These are phyloP conservation scores for Stenodema calcarata DNA, from an alignment of 2,888 invertebrate species.

Conservation along the genomic window DNA sequence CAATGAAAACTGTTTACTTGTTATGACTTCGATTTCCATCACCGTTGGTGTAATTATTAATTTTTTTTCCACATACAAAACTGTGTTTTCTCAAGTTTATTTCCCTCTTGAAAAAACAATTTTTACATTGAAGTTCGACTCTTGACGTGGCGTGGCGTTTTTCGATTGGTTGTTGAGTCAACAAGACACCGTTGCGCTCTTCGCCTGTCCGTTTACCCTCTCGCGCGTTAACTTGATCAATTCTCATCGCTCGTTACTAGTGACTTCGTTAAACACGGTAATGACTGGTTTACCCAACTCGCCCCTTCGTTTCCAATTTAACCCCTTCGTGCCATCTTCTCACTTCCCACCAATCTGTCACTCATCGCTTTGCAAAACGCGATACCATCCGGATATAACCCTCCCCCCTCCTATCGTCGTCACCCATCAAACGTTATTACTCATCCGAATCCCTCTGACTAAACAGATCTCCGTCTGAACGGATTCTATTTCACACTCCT, in stretches of 20 bases:
- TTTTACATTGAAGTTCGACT: background rate
- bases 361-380: background rate
- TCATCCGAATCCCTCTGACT: background rate
- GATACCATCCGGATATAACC: background rate
- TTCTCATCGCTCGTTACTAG: conserved; percentile 34
- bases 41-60: conserved; percentile 16
- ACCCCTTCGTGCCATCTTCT: conserved; percentile 13
- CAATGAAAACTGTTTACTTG: conserved; percentile 42
- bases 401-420: no score
- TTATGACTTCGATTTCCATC: background rate
- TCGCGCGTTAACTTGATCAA: conserved; percentile 22
- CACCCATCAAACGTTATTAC: background rate
- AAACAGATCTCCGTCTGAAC: background rate
- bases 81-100: background rate
- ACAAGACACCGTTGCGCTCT: background rate
- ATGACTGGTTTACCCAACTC: conserved; percentile 33
- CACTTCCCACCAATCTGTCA: background rate
- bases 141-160: background rate
- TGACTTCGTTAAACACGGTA: conserved; percentile 43
- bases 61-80: background rate
- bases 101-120: background rate
- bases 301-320: conserved; percentile 21
- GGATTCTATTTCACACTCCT: background rate
- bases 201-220: conserved; percentile 11
- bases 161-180: conserved; percentile 32